A percentile compares a stretch with the other conserved stretches of the same genome.
phyloP scores from a whole-genome alignment of 2,797 vertebrate genomes.

The Notoglanidium macrostoma region DNA sequence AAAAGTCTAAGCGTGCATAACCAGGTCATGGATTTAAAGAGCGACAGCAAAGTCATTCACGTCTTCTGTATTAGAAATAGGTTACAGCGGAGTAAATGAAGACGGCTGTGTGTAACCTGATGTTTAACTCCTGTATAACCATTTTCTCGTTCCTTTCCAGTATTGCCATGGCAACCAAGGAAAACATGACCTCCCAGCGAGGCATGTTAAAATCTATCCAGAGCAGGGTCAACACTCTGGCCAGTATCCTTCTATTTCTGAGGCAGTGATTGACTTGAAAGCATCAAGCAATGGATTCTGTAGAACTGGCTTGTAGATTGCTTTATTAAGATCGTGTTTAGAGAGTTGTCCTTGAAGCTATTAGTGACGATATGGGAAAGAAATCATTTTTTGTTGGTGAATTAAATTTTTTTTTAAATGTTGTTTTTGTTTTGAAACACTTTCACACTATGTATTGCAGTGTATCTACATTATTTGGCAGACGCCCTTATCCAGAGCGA shows the following conservation, averaged over 20 bases:
- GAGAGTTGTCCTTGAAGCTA: not conserved
- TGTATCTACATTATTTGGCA: too few species aligned
- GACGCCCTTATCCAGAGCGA: too few species aligned
- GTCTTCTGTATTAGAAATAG: conserved; percentile 1
- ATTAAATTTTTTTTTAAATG: not conserved
- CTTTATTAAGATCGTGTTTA: not conserved
- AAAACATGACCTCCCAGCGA: conserved; percentile 98
- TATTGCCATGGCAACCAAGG: conserved; percentile 99
- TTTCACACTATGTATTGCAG: not conserved
- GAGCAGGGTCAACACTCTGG: conserved; percentile 96
- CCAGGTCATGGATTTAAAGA: conserved; percentile 11
- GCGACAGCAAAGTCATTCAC: conserved; percentile 13
- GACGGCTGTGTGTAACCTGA: conserved; percentile 26
- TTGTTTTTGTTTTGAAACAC: not conserved
- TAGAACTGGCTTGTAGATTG: not conserved
- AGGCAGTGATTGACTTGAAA: not conserved
- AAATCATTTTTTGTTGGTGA: not conserved
- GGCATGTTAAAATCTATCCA: conserved; percentile 96
- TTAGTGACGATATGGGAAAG: not conserved
- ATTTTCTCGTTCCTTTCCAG: conserved; percentile 67
- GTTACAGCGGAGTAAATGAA: conserved; percentile 27
- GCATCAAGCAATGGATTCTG: not conserved
- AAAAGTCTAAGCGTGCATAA: conserved; percentile 13
- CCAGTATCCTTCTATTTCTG: conserved; percentile 90
- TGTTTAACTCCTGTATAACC: conserved; percentile 16